Evolutionary conservation across 2,797 vertebrate genomes (phyloP).

Genomic region (Erethizon dorsatum): DNA sequence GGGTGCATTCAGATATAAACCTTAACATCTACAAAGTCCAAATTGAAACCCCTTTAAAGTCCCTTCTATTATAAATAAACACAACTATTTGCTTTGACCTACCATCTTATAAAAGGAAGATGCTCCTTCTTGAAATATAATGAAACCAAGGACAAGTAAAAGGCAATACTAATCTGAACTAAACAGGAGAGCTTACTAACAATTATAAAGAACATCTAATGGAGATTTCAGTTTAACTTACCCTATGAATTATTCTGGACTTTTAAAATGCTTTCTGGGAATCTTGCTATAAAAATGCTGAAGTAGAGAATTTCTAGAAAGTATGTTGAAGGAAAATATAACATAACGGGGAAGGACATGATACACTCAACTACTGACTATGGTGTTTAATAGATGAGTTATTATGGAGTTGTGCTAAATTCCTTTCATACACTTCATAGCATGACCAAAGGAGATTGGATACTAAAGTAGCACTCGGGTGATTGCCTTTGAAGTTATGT

Average conservation of each 20-base stretch:
- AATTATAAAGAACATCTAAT: background rate
- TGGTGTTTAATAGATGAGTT: background rate
- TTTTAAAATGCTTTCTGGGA: background rate
- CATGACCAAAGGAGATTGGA: background rate
- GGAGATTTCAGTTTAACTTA: background rate
- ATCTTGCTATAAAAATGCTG: background rate
- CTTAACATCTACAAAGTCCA: background rate
- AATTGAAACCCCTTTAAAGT: background rate
- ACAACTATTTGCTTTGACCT: background rate
- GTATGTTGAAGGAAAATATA: constrained; percentile 13
- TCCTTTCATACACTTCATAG: background rate
- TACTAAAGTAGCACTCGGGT: background rate
- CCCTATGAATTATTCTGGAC: background rate
- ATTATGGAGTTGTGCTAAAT: background rate
- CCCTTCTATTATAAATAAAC: background rate
- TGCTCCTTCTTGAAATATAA: background rate
- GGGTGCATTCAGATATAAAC: background rate
- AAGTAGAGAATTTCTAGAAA: constrained; percentile 18
- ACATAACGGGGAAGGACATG: background rate
- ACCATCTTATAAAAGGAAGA: background rate
- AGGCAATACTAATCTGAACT: background rate
- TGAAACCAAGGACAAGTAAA: background rate
- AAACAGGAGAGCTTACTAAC: background rate
- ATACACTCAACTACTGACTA: background rate
- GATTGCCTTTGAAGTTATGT: background rate